Evolutionary conservation across 2,113 vertebrate genomes (phyloP).

Genomic region (Ochotona curzoniae): DNA sequence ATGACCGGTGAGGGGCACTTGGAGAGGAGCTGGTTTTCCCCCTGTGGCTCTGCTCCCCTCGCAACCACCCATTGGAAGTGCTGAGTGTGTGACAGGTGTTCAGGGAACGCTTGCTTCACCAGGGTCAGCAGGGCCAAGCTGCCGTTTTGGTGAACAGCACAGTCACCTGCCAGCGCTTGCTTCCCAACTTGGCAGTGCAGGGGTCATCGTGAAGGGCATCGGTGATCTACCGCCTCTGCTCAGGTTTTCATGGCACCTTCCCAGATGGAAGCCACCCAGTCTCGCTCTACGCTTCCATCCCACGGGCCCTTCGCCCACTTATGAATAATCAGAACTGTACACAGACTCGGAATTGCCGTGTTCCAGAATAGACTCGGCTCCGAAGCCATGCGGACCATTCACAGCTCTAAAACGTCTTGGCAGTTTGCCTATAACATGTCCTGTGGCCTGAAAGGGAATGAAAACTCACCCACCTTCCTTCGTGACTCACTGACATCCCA

Average conservation of each 20-base stretch:
- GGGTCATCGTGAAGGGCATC: slow-evolving; percentile 45
- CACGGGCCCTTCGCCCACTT: slow-evolving; percentile 23
- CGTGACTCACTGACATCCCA: slow-evolving; percentile 38
- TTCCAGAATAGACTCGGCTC: slow-evolving; percentile 26
- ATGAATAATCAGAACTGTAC: slow-evolving; percentile 34
- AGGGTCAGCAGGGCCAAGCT: neutral
- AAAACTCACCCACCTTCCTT: slow-evolving; percentile 27
- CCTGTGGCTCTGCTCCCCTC: neutral
- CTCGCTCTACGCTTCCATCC: neutral
- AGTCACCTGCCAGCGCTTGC: neutral
- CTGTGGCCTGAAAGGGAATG: slow-evolving; percentile 34
- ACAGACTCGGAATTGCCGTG: slow-evolving; percentile 5
- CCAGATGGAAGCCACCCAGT: slow-evolving; percentile 9
- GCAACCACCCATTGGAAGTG: slow-evolving; percentile 17
- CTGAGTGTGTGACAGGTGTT: slow-evolving; percentile 22
- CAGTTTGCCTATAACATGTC: slow-evolving; percentile 63
- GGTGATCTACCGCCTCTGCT: neutral
- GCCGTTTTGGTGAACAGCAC: neutral
- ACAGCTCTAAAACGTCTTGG: slow-evolving; percentile 60
- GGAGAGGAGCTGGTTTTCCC: neutral
- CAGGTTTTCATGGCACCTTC: neutral
- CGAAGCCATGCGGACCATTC: slow-evolving; percentile 57
- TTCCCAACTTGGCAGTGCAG: neutral
- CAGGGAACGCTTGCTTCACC: neutral
- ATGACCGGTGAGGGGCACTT: neutral